These are phyloP conservation scores for Zaprionus obscuricornis DNA, from an alignment of 2,888 invertebrate genomes.

Conservation along the genomic window DNA sequence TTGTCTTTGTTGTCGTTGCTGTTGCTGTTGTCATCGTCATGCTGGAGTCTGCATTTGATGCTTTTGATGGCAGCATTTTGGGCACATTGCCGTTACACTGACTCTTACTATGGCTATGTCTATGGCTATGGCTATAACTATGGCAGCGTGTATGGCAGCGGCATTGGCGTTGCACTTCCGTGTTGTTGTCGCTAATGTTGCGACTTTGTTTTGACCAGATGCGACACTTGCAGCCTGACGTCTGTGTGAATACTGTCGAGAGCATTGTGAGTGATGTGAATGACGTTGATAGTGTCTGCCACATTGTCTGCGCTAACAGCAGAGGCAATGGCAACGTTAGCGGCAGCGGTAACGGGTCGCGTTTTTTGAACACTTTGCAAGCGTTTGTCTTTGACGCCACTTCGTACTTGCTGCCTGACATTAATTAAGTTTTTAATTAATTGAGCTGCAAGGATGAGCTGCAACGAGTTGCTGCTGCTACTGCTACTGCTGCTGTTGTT, in stretches of 20 bases:
- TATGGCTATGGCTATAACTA: conserved; percentile 36
- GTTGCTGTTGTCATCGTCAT: conserved; percentile 15
- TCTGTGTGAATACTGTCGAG: conserved; percentile 23
- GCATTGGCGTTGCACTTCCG: conserved; percentile 67
- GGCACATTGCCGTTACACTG: conserved; percentile 29
- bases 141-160: conserved; percentile 10
- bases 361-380: conserved; percentile 45
- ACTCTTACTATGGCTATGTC: conserved; percentile 11
- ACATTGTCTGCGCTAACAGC: too few relatives aligned
- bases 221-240: conserved; percentile 42
- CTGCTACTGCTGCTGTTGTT: background rate
- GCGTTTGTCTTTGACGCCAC: conserved; percentile 29
- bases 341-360: conserved; percentile 39
- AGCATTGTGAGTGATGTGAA: conserved; percentile 56
- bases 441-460: conserved; percentile 35
- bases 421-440: conserved; percentile 80
- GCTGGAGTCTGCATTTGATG: conserved; percentile 30
- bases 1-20: conserved; percentile 18
- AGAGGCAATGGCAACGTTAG: too few relatives aligned
- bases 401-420: conserved; percentile 67
- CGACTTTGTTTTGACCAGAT: conserved; percentile 47
- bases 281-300: conserved; percentile 63
- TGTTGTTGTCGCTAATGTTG: conserved; percentile 49
- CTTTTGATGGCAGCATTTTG: conserved; percentile 60
- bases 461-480: conserved; percentile 7